Evolutionary conservation across 64 coral and sea anemone species (phyloP).

Genomic region (Montipora cactus): DNA sequence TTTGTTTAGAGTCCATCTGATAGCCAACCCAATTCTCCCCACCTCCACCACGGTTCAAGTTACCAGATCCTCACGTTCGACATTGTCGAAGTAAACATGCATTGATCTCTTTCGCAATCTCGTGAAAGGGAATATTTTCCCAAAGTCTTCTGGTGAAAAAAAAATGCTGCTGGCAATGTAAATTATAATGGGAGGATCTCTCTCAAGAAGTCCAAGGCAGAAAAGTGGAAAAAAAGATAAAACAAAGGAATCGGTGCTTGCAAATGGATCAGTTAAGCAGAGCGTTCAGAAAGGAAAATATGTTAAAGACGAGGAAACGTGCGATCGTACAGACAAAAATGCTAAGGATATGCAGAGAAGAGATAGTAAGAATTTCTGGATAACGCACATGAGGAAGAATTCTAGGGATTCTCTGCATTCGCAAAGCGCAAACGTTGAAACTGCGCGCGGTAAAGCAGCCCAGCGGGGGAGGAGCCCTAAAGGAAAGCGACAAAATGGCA

Average conservation of each 20-base stretch:
- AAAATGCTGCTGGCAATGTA: neutral
- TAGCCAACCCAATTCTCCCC: too few species aligned
- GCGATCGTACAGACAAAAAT: neutral
- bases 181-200: constrained; percentile 23
- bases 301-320: neutral
- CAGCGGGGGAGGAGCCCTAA: neutral
- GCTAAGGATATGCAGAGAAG: constrained; percentile 53
- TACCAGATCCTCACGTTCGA: neutral
- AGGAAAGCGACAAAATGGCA: constrained; percentile 28
- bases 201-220: constrained; percentile 31
- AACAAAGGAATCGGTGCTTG: neutral
- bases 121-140: neutral
- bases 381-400: constrained; percentile 61
- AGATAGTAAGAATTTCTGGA: constrained; percentile 90
- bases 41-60: neutral
- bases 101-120: neutral
- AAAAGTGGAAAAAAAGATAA: constrained; percentile 18
- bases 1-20: too few species aligned
- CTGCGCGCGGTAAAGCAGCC: neutral
- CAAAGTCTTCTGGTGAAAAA: neutral
- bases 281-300: neutral
- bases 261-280: neutral
- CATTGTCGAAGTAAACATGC: neutral
- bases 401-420: neutral
- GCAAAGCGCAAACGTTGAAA: neutral